Evolutionary conservation across 2,888 invertebrate species (phyloP).

Genomic region (Dendrolimus pini): DNA sequence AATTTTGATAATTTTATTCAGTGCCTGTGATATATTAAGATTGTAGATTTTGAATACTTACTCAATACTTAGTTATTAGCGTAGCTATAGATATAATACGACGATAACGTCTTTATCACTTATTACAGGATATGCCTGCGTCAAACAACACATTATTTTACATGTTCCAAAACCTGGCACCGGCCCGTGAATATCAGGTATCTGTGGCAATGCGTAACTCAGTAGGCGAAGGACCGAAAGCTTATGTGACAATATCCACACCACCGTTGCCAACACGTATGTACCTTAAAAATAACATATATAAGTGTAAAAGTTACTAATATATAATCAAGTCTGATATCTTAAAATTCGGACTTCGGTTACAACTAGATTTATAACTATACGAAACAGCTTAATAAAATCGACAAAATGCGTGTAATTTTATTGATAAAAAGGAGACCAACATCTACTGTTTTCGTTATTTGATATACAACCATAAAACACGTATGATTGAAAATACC

Average conservation of each 20-base stretch:
- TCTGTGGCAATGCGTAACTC: slow-evolving; percentile 87
- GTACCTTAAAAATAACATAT: slow-evolving; percentile 13
- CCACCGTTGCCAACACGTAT: slow-evolving; percentile 80
- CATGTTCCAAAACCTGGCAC: slow-evolving; percentile 85
- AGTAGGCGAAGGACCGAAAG: slow-evolving; percentile 86
- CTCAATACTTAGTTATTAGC: no score
- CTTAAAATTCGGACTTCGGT: not conserved
- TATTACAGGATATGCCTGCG: slow-evolving; percentile 83
- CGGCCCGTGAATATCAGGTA: slow-evolving; percentile 85
- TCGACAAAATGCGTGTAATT: no score
- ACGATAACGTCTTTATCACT: not conserved
- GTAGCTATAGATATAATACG: no score
- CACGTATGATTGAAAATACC: no score
- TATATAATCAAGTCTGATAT: not conserved
- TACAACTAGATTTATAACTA: not conserved
- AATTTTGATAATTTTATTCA: no score
- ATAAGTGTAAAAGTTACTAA: not conserved
- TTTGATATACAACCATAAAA: no score
- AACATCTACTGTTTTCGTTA: no score
- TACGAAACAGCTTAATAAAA: not conserved
- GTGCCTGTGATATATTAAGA: no score
- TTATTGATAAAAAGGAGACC: no score
- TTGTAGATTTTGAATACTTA: no score
- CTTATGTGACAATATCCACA: slow-evolving; percentile 80
- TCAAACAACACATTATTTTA: slow-evolving; percentile 82